A percentile compares a stretch with the other conserved stretches of the same genome.
Conservation (phyloP, 2,888 invertebrate species). For the Scaptomyza polygonia region DNA sequence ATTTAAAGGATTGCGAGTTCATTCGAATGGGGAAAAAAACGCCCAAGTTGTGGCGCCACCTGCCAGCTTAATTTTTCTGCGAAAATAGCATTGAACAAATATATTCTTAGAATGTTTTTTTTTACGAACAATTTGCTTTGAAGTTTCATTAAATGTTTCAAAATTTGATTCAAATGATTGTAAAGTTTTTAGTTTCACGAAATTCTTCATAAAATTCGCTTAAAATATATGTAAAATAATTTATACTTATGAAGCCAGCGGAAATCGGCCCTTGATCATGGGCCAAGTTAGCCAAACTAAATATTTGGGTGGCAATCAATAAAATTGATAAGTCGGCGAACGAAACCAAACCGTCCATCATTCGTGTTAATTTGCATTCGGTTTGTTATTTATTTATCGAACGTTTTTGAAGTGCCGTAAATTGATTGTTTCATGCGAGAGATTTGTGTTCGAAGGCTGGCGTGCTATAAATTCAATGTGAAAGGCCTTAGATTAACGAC, state of each 20-base stretch:
- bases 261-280: constrained; percentile 31
- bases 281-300: constrained; percentile 16
- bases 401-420: constrained; percentile 22
- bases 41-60: constrained; percentile 44
- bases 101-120: not conserved
- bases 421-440: constrained; percentile 29
- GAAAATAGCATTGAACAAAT: not conserved
- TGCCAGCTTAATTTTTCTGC: constrained; percentile 14
- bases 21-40: constrained; percentile 32
- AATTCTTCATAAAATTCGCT: too few relatives aligned
- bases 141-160: too few relatives aligned
- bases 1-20: too few relatives aligned
- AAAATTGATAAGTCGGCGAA: constrained; percentile 34
- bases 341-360: constrained; percentile 35
- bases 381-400: constrained; percentile 18
- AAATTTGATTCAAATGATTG: too few relatives aligned
- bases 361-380: constrained; percentile 40
- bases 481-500: constrained; percentile 39
- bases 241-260: too few relatives aligned
- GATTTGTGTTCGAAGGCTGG: constrained; percentile 23
- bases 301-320: constrained; percentile 1
- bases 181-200: too few relatives aligned
- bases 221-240: too few relatives aligned
- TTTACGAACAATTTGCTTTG: not conserved
- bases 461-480: constrained; percentile 32